These are phyloP conservation scores for Sweltsa coloradensis DNA, from an alignment of 1,140 invertebrate genomes.

Conservation along the genomic window DNA sequence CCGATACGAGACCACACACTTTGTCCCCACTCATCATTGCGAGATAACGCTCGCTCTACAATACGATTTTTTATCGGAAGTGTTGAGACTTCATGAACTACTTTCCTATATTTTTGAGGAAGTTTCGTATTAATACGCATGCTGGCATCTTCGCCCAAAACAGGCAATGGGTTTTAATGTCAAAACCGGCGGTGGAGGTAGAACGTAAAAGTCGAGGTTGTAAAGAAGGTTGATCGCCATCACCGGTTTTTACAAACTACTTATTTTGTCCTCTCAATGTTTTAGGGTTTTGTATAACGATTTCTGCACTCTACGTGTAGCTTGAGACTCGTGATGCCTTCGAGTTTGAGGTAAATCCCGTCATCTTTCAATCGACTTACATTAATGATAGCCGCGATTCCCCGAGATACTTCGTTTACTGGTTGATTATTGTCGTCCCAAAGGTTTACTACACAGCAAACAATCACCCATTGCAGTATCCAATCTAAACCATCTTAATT, in stretches of 20 bases:
- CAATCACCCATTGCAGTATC: too few relatives aligned
- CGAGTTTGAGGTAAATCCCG: too few relatives aligned
- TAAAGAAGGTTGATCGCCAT: background rate
- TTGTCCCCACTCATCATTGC: constrained; percentile 1
- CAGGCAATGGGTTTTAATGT: background rate
- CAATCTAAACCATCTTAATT: too few relatives aligned
- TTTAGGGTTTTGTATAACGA: background rate
- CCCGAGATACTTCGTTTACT: too few relatives aligned
- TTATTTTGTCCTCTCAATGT: background rate
- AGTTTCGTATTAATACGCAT: background rate
- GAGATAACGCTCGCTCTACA: background rate
- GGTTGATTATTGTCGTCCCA: too few relatives aligned
- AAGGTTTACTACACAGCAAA: too few relatives aligned
- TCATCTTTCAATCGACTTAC: too few relatives aligned
- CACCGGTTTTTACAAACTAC: background rate
- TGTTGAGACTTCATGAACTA: constrained; percentile 1
- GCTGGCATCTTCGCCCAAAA: background rate
- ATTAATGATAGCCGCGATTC: too few relatives aligned
- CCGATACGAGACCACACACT: background rate
- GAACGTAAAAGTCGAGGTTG: background rate
- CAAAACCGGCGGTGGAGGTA: background rate
- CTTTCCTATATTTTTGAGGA: background rate
- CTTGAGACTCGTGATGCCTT: background rate
- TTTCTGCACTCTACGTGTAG: background rate
- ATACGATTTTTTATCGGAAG: background rate